Base-by-base conservation (phyloP, 2,888 invertebrate species). In the Cataglyphis rosenhaueri region DNA sequence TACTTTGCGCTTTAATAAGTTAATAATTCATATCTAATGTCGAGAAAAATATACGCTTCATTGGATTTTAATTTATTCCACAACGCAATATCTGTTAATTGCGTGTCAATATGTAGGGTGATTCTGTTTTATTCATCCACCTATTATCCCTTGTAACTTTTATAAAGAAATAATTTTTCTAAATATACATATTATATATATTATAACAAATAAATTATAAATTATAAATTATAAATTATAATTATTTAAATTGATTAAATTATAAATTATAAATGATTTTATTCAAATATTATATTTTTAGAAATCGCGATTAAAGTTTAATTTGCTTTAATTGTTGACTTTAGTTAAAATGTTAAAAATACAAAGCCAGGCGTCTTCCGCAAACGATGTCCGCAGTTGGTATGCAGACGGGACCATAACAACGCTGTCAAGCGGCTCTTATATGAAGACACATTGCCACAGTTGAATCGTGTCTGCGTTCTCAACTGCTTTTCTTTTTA, bases 381-480 rank as follows among this genome's bases (percentile, higher is more conserved):
- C 18, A 68, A 84, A 88, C 76, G 81, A 84, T 82, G 75, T 68
- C 57, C 81, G 86, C 84, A 84, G 75, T 78, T 65, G 81, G 81
- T 74, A 81, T 71, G 89, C 86, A 87, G 85, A 86, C 84, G 85
- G 75, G 76, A 79, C 85, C 71, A 59, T 85, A 82, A 82, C 86
- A 83, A 83, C 74, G 78, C 83, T 89, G 86, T 87, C 88, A 74
- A 64, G 38, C 83, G n/a, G 81, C 52, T 85, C 83, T 83, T 88
- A 86, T 89, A 91, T 87, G 90, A 91, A 91, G 91, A 91, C 89
- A 91, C 88, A 91, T 91, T 89, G 76, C 87, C 66, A 81, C 88
- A 87, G 88, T 85, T 91, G 89, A 92, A 87, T 85, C 84, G 79
- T 70, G 82, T 68, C 86, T 87, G 87, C 89, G 87, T 91, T 88